These are phyloP conservation scores for Alcis repandata DNA, from an alignment of 2,888 invertebrate species.

Conservation along the genomic window DNA sequence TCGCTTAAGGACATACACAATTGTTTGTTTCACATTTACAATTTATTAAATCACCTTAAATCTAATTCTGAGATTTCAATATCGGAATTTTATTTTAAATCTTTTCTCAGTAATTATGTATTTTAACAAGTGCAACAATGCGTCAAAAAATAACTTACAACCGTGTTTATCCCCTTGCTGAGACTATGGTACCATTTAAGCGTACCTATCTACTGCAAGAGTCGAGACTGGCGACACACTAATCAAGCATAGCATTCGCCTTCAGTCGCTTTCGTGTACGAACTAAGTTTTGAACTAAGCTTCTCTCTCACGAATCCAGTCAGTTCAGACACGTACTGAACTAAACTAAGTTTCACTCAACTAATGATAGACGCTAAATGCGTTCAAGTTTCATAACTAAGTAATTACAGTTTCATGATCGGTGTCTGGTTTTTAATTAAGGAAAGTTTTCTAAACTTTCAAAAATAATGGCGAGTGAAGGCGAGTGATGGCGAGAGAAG, in stretches of 20 bases:
- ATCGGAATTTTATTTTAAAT: no score
- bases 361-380: conserved; percentile 9
- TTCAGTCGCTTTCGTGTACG: neutral
- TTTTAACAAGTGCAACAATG: no score
- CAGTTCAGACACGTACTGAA: conserved; percentile 5
- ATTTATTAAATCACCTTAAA: no score
- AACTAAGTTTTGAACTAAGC: neutral
- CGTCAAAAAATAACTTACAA: no score
- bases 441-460: neutral
- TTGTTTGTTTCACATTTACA: no score
- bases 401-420: conserved; percentile 13
- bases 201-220: no score
- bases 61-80: no score
- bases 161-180: no score
- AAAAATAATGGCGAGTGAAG: neutral
- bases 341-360: conserved; percentile 6
- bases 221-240: neutral
- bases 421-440: neutral
- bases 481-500: no score
- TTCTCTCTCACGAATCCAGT: neutral
- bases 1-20: neutral
- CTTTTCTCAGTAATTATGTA: no score
- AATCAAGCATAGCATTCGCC: neutral
- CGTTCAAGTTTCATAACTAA: conserved; percentile 13
- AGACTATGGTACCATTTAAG: no score